These are phyloP conservation scores for Emydura subglobosa DNA, from an alignment of 2,113 vertebrate species.

Conservation along the genomic window DNA sequence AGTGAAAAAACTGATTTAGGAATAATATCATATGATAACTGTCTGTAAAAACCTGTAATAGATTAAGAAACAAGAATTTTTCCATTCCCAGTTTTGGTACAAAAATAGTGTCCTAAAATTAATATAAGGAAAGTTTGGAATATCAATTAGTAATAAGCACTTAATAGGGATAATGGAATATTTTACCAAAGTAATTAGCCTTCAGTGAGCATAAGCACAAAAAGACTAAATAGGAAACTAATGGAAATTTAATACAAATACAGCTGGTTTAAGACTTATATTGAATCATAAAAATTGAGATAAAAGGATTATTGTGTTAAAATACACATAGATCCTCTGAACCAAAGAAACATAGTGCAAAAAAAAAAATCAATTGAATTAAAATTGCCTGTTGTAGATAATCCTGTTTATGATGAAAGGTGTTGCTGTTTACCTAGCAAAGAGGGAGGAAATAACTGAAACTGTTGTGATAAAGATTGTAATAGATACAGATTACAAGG, in stretches of 20 bases:
- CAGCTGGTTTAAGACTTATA: neutral
- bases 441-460: neutral
- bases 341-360: neutral
- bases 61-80: neutral
- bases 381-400: neutral
- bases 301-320: neutral
- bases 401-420: neutral
- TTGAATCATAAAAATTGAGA: neutral
- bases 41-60: accelerated
- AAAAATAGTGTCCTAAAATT: neutral
- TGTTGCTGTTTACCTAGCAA: neutral
- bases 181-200: neutral
- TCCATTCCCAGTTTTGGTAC: neutral
- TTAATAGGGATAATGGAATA: neutral
- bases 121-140: neutral
- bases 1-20: neutral
- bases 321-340: neutral
- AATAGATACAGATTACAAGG: neutral
- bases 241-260: neutral
- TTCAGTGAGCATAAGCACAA: neutral
- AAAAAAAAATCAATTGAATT: neutral
- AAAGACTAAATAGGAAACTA: neutral
- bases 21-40: neutral
- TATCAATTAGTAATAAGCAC: neutral
- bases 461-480: neutral